Evolutionary conservation across 1,140 invertebrate species (phyloP), one percentile per base, ranked within the genome.

Genomic region (Drosophila takahashii): DNA sequence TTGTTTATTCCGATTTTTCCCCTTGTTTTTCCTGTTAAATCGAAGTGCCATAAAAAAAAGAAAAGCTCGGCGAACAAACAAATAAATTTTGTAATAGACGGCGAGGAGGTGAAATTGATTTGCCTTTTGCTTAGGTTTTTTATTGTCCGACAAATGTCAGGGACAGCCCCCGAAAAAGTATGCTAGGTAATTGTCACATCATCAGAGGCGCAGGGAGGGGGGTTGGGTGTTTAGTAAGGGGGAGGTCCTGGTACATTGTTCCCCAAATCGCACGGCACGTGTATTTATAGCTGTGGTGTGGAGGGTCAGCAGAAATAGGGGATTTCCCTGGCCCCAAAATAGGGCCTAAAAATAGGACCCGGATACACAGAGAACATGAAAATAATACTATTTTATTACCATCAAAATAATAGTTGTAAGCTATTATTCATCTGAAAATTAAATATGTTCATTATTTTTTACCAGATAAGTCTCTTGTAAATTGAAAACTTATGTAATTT

Each of bases 21-120:
- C 36, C 26, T 52, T 60, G 45, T 57, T 59, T 62, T 53, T 51
- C 37, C 51, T 62, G 52, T 37, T 64, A 47, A 59, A 70, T 80
- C 52, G 42, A 80, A 66, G 60, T 47, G 60, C 71, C 59, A 84
- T 79, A 65, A 61, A 65, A 65, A 65, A 61, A 64, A 45, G 22
- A 22, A 22, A 74, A 74, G 71, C 65, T 72, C 48, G 58, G 57
- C 74, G 73, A 71, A 59, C 73, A 81, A 81, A 77, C 78, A 81
- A 71, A 76, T 80, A 58, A 59, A 80, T 80, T 80, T 81, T 81
- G 65, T 57, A 77, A 81, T 65, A 41, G 53, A 37, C 26, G 42
- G 32, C 13, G 10, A 4, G 42, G 48, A 62, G 80, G 53, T 51
- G 44, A 75, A 83, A 79, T 84, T 75, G 80, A 83, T 83, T 75